phyloP scores from a whole-genome alignment of 2,113 vertebrate genomes.

The Odontophorus gujanensis region DNA sequence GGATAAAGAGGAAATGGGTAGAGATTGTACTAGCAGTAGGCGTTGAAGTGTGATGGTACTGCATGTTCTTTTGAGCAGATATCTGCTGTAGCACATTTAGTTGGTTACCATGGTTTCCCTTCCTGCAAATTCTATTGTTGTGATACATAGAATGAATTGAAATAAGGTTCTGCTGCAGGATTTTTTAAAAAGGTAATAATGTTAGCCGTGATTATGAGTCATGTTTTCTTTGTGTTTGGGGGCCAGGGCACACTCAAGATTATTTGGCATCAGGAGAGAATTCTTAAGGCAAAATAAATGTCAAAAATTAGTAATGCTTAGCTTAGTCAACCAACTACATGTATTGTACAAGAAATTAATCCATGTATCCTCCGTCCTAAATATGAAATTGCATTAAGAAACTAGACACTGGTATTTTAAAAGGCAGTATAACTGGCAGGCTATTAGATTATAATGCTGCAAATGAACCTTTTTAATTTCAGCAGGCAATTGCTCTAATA shows the following conservation, averaged over 20 bases:
- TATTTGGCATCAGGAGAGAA: slow-evolving; percentile 11
- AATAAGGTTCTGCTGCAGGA: slow-evolving; percentile 71
- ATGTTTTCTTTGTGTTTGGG: slow-evolving; percentile 9
- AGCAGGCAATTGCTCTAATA: neutral
- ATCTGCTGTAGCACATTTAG: slow-evolving; percentile 74
- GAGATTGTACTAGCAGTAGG: slow-evolving; percentile 74
- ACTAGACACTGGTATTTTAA: neutral
- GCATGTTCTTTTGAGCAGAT: slow-evolving; percentile 80
- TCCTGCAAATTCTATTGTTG: slow-evolving; percentile 77
- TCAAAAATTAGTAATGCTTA: neutral
- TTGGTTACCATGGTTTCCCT: slow-evolving; percentile 84
- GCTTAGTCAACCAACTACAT: neutral
- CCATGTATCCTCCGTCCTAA: neutral
- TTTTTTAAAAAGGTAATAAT: slow-evolving; percentile 33
- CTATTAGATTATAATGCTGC: neutral
- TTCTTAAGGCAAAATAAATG: slow-evolving; percentile 15
- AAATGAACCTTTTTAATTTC: neutral
- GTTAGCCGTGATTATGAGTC: slow-evolving; percentile 54
- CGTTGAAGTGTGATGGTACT: slow-evolving; percentile 76
- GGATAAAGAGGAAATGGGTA: slow-evolving; percentile 67
- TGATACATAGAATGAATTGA: slow-evolving; percentile 68
- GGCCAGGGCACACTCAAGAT: neutral
- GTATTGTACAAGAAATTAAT: neutral
- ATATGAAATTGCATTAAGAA: neutral
- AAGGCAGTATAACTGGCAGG: neutral